Base-by-base conservation (phyloP, 2,797 vertebrate species). In the Gallinago solitaria region DNA sequence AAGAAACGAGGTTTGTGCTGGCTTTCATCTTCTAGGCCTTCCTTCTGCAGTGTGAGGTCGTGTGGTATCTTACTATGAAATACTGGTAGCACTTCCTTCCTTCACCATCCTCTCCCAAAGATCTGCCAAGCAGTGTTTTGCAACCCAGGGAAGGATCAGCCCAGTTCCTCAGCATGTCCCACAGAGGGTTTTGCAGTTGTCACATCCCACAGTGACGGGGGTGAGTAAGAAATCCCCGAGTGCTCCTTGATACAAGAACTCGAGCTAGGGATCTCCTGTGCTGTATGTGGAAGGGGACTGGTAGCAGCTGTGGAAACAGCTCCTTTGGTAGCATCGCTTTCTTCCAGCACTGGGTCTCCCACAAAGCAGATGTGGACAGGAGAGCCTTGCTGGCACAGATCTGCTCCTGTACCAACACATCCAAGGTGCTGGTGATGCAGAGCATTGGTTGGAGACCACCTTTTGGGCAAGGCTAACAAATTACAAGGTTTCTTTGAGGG, bases 121-220 rank as follows among this genome's bases (percentile, higher is more conserved):
- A 14, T 93, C 71, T 77, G 82, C 76, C 60, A 48, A 54, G 73
- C 64, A 61, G 57, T 19, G 2, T 78, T 86, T 83, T 30, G 35
- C 59, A 81, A 7, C 17, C 37, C 13, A 1, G 48, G 69, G 54
- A 41, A 28, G 35, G 56, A 75, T 5, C 47, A 70, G 60, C 48
- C 41, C 10, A 3, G 28, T 27, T 79, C 41, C 43, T 48, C 54
- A 32, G 54, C 0, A 0, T 24, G 9, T 78, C 64, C 32, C 28
- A 6, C 9, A 2, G 59, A 70, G 59, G 35, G 32, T 47, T 28
- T 45, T 56, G 56, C 39, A 53, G 13, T 63, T 28, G 7, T 23
- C 0, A 2, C 33, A 60, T 69, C 56, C 1, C 12, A 25, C 71
- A 50, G 53, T 5, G n/a, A 5, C 1, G 11, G n/a, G 16, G n/a